A percentile compares a stretch with the other conserved stretches of the same genome.
phyloP scores from a whole-genome alignment of 2,888 invertebrate genomes.

The Sympetrum striolatum region DNA sequence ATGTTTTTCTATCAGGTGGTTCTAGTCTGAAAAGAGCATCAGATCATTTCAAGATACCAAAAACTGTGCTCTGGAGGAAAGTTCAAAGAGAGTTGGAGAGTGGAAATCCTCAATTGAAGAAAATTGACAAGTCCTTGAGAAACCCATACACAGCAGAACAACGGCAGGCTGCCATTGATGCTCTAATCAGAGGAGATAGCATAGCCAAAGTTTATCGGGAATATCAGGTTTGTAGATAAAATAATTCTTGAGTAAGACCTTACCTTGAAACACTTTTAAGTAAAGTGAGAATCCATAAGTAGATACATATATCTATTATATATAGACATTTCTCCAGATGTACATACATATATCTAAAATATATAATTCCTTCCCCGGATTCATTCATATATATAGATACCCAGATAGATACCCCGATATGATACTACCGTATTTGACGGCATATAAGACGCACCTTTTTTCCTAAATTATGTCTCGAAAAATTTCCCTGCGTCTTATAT shows the following conservation, averaged over 20 bases:
- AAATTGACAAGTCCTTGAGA: not conserved
- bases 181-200: slow-evolving; percentile 59
- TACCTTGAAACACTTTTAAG: not conserved
- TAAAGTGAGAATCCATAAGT: too few species aligned
- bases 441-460: too few species aligned
- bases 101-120: not conserved
- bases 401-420: too few species aligned
- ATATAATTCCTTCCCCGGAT: too few species aligned
- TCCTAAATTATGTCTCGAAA: too few species aligned
- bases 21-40: slow-evolving; percentile 59
- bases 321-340: too few species aligned
- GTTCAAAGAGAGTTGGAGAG: slow-evolving; percentile 57
- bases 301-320: too few species aligned
- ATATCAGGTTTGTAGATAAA: slow-evolving; percentile 55
- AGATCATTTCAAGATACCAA: slow-evolving; percentile 59
- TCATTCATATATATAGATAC: too few species aligned
- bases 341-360: too few species aligned
- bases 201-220: slow-evolving; percentile 58
- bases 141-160: slow-evolving; percentile 56
- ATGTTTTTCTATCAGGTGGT: slow-evolving; percentile 53
- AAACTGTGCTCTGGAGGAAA: slow-evolving; percentile 61
- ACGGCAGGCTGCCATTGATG: slow-evolving; percentile 58
- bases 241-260: not conserved
- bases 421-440: too few species aligned
- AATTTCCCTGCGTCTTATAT: too few species aligned